Base-by-base conservation (phyloP, 1,140 invertebrate species). In the Bathynomus jamesi region DNA sequence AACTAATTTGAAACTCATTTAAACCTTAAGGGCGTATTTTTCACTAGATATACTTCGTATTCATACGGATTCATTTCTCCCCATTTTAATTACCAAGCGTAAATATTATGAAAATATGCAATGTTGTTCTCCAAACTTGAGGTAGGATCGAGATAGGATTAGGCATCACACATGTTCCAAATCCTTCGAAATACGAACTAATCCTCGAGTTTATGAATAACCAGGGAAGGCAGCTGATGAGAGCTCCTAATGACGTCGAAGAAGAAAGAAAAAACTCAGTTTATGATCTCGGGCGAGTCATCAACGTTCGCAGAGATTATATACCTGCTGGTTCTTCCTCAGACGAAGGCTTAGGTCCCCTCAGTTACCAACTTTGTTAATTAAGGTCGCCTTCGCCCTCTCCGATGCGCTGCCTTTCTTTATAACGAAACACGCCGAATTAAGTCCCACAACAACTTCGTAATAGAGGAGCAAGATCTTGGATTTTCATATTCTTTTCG, bases 41-140 rank as follows among this genome's bases (percentile, higher is more conserved):
- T 53, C 40, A 53, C 40, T 17, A 53, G 40, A 53, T 53, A 17
- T n/a, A n/a, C n/a, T n/a, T 53, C 21, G 11, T 53, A 53, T 53
- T 53, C 40, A 21, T 17, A 21, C 40, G 40, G 40, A 53, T 53
- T 53, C 40, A 53, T 53, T 53, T 53, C 21, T 21, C 40, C 40
- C 11, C 40, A 11, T 17, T 53, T 53, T 53, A 17, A 53, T 17
- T 53, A 17, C 13, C 40, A 1, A 11, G 40, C 40, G 40, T 53
- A 53, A 53, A 53, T 53, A 53, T 53, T 53, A 53, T 21, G 40
- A 53, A 53, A 53, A 53, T 53, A 53, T 53, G 40, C 40, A 53
- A 53, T 53, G 40, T 21, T 53, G 11, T 5, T 53, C 21, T 53
- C 40, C 11, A 53, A 53, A 53, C 40, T 53, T 53, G 40, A 53